A percentile compares a stretch with the other conserved stretches of the same genome.
Conservation (phyloP, 1,140 invertebrate species). For the Anoplolepis gracilipes region DNA sequence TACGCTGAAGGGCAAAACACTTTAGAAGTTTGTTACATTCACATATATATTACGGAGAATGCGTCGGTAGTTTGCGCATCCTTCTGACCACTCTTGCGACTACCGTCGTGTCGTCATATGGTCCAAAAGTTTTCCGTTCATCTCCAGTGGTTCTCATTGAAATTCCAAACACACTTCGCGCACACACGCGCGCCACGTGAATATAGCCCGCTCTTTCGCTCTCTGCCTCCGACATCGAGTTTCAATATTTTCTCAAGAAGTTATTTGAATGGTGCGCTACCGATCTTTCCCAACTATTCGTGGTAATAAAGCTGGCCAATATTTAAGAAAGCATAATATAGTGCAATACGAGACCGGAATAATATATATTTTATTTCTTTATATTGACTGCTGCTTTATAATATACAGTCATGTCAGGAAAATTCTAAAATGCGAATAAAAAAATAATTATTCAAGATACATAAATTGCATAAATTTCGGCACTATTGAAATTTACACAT, state of each 20-base stretch:
- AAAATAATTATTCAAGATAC: neutral
- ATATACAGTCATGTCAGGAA: neutral
- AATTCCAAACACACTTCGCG: constrained; percentile 40
- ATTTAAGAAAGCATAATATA: constrained; percentile 4
- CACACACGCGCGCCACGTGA: neutral
- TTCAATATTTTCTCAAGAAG: constrained; percentile 46
- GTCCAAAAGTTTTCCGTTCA: constrained; percentile 42
- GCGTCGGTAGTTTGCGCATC: neutral
- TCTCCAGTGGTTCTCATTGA: constrained; percentile 40
- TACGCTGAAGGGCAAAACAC: neutral
- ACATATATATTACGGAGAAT: neutral
- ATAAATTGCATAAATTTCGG: neutral
- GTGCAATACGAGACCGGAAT: neutral
- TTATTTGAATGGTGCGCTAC: constrained; percentile 36
- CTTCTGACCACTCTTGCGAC: constrained; percentile 37
- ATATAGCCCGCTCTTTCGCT: constrained; percentile 13
- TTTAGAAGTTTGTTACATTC: constrained; percentile 30
- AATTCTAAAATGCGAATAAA: neutral
- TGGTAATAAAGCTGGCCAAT: constrained; percentile 16
- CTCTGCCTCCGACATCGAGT: constrained; percentile 14
- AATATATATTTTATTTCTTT: neutral
- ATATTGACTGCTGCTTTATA: neutral
- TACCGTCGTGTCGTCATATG: constrained; percentile 25
- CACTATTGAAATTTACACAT: neutral
- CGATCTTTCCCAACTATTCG: neutral